Percentiles rank a stretch among this genome's conserved stretches.
Conservation (phyloP, 2,888 invertebrate genomes). For the Ophion ellenae region DNA sequence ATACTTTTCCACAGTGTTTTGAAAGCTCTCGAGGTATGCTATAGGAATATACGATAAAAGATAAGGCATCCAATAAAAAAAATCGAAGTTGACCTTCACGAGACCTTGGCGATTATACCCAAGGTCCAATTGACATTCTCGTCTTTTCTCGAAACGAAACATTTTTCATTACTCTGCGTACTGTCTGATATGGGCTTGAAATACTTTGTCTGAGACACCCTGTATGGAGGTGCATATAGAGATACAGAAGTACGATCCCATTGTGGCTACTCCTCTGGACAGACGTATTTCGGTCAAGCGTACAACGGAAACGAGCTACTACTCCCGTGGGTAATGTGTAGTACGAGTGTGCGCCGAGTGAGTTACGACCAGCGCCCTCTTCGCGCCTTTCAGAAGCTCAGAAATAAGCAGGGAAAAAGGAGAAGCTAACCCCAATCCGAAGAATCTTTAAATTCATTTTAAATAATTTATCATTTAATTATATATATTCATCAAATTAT, state of each 20-base stretch:
- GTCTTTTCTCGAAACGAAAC: no score
- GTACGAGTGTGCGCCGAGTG: constrained; percentile 42
- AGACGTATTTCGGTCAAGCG: constrained; percentile 67
- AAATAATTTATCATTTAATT: not conserved
- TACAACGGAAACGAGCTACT: constrained; percentile 64
- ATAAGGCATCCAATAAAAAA: no score
- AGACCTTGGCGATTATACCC: no score
- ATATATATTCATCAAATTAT: no score
- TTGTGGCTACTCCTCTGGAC: constrained; percentile 50
- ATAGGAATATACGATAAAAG: no score
- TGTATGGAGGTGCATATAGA: constrained; percentile 1
- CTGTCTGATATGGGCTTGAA: not conserved
- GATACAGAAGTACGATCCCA: constrained; percentile 35
- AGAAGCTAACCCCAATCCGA: not conserved
- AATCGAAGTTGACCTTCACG: no score
- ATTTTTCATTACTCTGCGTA: not conserved
- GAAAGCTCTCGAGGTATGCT: no score
- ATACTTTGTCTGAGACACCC: not conserved
- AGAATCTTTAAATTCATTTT: not conserved
- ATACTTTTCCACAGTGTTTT: no score
- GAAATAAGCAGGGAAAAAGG: not conserved
- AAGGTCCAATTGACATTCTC: no score
- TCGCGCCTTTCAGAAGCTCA: constrained; percentile 1
- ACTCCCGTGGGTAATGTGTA: constrained; percentile 60
- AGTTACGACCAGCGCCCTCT: constrained; percentile 55